Evolutionary conservation across 2,797 vertebrate genomes (phyloP), one percentile per base, ranked within the genome.

Genomic region (Melopsittacus undulatus): DNA sequence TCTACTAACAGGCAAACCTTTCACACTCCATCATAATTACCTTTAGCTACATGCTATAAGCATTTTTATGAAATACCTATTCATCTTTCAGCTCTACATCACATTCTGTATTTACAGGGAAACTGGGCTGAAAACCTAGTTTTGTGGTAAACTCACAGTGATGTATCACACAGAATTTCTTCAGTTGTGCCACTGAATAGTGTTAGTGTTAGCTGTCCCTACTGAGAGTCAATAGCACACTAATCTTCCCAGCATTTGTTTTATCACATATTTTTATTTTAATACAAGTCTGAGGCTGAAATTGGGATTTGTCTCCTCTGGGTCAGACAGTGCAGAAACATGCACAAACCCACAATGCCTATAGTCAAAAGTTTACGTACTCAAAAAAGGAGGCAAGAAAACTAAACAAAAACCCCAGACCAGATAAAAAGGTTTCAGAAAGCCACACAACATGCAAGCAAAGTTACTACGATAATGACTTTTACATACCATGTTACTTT

Each of bases 171-270:
- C 3, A 66, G 78, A 90, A 69, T 11, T 19, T 54, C 69, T 69
- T 72, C 29, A 46, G 18, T 32, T 85, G 67, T 76, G 84, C 74
- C 90, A 87, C 83, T 94, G 88, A 87, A 87, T 57, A 95, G 62
- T 92, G 80, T 88, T 91, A 93, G 90, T 90, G 85, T 88, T 91
- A 93, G 91, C 52, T 16, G 78, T 77, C 96, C 77, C 82, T 73
- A 52, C 73, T 84, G 90, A 59, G 18, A 77, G 43, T 95, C 90
- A 96, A 92, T 81, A 91, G 72, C 76, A 86, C 82, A 72, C 85
- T 85, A 78, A 89, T 95, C 86, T 93, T 87, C 59, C 26, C 38
- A 84, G 26, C 13, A 64, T 63, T 78, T 62, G 10, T 74, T 79
- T 90, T 74, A 82, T 32, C 30, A 64, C 14, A 26, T 56, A 76